Evolutionary conservation across 2,888 invertebrate genomes (phyloP).

Genomic region (Lepidochrysops patricia): DNA sequence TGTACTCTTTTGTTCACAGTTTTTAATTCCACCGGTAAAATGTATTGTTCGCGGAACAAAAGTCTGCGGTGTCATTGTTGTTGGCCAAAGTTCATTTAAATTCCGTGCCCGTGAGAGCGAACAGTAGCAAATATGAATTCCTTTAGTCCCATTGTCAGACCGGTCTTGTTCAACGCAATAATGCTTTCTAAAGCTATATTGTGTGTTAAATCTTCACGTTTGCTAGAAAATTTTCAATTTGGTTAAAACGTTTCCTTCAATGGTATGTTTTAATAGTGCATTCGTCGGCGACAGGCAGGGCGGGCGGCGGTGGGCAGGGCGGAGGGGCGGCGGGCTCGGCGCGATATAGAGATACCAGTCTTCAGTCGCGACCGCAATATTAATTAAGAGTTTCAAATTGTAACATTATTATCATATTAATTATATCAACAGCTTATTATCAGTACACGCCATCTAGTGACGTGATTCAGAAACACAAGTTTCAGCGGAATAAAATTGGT

Average conservation of each 20-base stretch:
- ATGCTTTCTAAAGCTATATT: conserved; percentile 54
- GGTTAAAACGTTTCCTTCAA: neutral
- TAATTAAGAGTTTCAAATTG: neutral
- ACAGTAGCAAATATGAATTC: conserved; percentile 72
- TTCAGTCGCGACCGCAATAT: neutral
- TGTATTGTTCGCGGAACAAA: conserved; percentile 70
- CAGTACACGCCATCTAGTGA: no score
- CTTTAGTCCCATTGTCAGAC: conserved; percentile 65
- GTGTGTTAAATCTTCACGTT: conserved; percentile 28
- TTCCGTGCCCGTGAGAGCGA: conserved; percentile 66
- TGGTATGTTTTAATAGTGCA: neutral
- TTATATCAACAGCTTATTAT: no score
- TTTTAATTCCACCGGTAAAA: conserved; percentile 72
- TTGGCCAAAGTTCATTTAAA: conserved; percentile 73
- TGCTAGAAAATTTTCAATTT: conserved; percentile 19
- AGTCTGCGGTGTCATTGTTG: conserved; percentile 62
- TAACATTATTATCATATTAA: no score
- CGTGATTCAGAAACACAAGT: no score
- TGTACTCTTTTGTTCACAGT: conserved; percentile 68
- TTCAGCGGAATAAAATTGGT: no score
- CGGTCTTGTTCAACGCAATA: conserved; percentile 58
- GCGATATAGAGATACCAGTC: neutral
- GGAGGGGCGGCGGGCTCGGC: neutral
- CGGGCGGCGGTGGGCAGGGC: neutral
- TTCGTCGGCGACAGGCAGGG: neutral